Evolutionary conservation across 2,113 vertebrate species (phyloP).

Genomic region (Motacilla tschutschensis): DNA sequence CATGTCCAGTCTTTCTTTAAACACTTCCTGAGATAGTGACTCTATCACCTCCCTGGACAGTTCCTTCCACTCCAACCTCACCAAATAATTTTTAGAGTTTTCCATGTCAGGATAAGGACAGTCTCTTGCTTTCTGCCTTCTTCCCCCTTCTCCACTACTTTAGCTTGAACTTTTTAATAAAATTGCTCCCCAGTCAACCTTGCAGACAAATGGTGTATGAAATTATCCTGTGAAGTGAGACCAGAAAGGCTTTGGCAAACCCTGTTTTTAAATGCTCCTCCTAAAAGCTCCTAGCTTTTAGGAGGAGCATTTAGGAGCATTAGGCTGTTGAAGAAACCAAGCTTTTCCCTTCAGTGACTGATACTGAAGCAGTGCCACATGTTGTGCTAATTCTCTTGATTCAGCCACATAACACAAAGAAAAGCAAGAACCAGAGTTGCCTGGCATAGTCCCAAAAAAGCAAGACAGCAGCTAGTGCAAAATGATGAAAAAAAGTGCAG

Average conservation of each 20-base stretch:
- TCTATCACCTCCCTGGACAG: background rate
- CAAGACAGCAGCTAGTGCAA: background rate
- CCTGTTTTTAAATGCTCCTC: background rate
- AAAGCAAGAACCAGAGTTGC: background rate
- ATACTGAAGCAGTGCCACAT: background rate
- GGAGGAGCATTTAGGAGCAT: too few relatives aligned
- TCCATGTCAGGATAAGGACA: background rate
- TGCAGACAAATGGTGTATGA: background rate
- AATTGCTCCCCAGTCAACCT: accelerated
- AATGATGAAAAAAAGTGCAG: background rate
- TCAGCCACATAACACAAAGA: background rate
- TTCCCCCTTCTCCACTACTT: background rate
- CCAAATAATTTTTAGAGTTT: background rate
- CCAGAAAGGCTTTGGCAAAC: background rate
- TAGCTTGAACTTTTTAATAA: background rate
- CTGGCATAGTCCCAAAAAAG: background rate
- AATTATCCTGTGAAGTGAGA: background rate
- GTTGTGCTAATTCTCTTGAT: background rate
- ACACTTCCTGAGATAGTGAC: background rate
- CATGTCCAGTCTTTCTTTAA: background rate
- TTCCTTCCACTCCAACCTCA: background rate
- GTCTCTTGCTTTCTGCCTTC: background rate
- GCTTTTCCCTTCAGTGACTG: background rate
- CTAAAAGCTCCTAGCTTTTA: background rate
- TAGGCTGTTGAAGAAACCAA: background rate